Percentiles rank a stretch among this genome's conserved stretches.
These are phyloP conservation scores for Phenganax stokvisi DNA, from an alignment of 92 coral and sea anemone species.

Conservation along the genomic window DNA sequence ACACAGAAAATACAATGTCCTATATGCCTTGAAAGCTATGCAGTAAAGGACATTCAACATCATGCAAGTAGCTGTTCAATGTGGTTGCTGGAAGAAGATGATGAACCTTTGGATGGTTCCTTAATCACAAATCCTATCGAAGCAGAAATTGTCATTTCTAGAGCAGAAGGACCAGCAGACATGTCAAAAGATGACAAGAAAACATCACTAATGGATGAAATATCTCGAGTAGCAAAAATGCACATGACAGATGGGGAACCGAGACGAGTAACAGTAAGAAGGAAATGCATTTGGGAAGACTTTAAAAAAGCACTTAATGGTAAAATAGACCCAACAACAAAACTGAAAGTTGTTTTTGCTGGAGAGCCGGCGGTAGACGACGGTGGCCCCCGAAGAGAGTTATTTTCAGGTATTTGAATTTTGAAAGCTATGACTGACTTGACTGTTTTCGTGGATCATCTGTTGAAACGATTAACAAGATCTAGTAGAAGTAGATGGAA, in stretches of 20 bases:
- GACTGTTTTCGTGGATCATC: neutral
- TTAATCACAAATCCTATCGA: too few relatives aligned
- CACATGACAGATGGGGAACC: neutral
- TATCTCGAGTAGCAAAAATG: neutral
- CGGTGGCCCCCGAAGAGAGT: slow-evolving; percentile 12
- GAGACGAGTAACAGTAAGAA: slow-evolving; percentile 1
- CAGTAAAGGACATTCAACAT: slow-evolving; percentile 39
- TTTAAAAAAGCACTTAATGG: slow-evolving; percentile 1
- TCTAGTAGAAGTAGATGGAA: neutral
- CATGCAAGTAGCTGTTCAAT: slow-evolving; percentile 64
- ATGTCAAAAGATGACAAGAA: slow-evolving; percentile 13
- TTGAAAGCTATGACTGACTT: too few relatives aligned
- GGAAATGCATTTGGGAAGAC: slow-evolving; percentile 12
- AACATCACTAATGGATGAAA: neutral
- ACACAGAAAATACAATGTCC: slow-evolving; percentile 16
- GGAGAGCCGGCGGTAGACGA: slow-evolving; percentile 16
- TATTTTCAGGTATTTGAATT: slow-evolving; percentile 16
- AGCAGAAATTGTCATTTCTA: neutral
- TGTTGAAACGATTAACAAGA: neutral
- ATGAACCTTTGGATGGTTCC: neutral
- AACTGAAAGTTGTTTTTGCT: slow-evolving; percentile 16
- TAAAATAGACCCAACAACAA: neutral
- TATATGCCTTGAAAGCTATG: slow-evolving; percentile 15
- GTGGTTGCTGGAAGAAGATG: slow-evolving; percentile 44
- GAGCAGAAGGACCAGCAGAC: neutral